Evolutionary conservation across 2,888 invertebrate genomes (phyloP).

Genomic region (Notocelia uddmanniana): DNA sequence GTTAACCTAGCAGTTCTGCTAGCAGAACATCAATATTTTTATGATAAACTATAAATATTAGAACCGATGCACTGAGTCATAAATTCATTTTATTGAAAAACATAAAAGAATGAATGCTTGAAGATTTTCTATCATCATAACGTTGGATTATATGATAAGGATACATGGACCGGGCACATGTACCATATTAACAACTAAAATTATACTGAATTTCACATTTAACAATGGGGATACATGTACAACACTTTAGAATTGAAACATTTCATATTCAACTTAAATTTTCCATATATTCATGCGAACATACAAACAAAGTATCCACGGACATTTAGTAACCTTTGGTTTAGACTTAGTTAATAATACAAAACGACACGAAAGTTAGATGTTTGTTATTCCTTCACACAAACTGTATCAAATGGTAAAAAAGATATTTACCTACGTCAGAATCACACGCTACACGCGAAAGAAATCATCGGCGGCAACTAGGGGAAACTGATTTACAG

Average conservation of each 20-base stretch:
- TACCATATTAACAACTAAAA: neutral
- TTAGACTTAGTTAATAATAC: neutral
- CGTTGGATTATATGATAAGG: neutral
- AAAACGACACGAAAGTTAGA: too few relatives aligned
- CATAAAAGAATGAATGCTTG: conserved; percentile 14
- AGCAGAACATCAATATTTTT: conserved; percentile 34
- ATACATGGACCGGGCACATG: neutral
- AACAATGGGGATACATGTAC: neutral
- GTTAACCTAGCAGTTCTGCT: conserved; percentile 8
- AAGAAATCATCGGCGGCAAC: too few relatives aligned
- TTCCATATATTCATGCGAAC: neutral
- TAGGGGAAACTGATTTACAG: too few relatives aligned
- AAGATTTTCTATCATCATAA: conserved; percentile 22
- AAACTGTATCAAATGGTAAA: neutral
- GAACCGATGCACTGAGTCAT: conserved; percentile 12
- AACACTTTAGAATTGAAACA: neutral
- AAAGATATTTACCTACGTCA: too few relatives aligned
- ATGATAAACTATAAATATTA: conserved; percentile 24
- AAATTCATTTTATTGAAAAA: conserved; percentile 30
- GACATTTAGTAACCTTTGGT: neutral
- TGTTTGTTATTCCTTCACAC: neutral
- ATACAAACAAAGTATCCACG: neutral
- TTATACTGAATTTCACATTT: neutral
- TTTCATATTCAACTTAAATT: neutral
- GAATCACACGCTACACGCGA: too few relatives aligned